A percentile compares a stretch with the other conserved stretches of the same genome.
phyloP scores from a whole-genome alignment of 1,140 invertebrate species.

The Drosophila bocki region DNA sequence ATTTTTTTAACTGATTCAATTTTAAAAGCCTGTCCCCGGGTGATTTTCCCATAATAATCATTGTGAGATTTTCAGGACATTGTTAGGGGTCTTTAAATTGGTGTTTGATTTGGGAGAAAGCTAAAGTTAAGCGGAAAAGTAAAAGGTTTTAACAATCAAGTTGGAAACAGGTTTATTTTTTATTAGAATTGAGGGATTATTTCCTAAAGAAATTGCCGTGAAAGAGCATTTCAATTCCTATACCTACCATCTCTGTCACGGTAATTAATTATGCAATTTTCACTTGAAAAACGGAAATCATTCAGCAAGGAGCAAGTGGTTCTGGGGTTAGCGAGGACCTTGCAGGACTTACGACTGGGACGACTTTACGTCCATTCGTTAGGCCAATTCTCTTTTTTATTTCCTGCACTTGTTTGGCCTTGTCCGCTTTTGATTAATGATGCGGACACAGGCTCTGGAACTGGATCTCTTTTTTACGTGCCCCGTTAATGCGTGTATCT shows the following conservation, averaged over 20 bases:
- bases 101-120: slow-evolving; percentile 45
- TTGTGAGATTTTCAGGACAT: slow-evolving; percentile 40
- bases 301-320: slow-evolving; percentile 13
- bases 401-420: slow-evolving; percentile 52
- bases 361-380: slow-evolving; percentile 32
- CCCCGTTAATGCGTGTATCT: slow-evolving; percentile 54
- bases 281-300: slow-evolving; percentile 40
- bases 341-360: slow-evolving; percentile 2
- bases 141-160: not conserved
- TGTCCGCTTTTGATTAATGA: slow-evolving; percentile 73
- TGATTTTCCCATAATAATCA: slow-evolving; percentile 57
- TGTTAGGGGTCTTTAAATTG: slow-evolving; percentile 13
- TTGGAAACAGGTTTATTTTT: not conserved
- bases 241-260: slow-evolving; percentile 24
- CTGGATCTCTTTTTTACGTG: slow-evolving; percentile 49
- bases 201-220: not conserved
- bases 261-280: slow-evolving; percentile 80
- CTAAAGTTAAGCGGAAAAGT: not conserved
- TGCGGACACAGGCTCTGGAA: slow-evolving; percentile 30
- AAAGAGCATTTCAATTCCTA: slow-evolving; percentile 25
- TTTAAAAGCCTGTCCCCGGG: slow-evolving; percentile 52
- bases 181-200: not conserved
- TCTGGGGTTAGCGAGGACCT: slow-evolving; percentile 18
- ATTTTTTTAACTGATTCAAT: slow-evolving; percentile 53
- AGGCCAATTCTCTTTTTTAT: slow-evolving; percentile 14